Percentiles rank a stretch among this genome's conserved stretches.
Evolutionary conservation across 1,140 invertebrate genomes (phyloP).

Genomic region (Chymomyza costata): DNA sequence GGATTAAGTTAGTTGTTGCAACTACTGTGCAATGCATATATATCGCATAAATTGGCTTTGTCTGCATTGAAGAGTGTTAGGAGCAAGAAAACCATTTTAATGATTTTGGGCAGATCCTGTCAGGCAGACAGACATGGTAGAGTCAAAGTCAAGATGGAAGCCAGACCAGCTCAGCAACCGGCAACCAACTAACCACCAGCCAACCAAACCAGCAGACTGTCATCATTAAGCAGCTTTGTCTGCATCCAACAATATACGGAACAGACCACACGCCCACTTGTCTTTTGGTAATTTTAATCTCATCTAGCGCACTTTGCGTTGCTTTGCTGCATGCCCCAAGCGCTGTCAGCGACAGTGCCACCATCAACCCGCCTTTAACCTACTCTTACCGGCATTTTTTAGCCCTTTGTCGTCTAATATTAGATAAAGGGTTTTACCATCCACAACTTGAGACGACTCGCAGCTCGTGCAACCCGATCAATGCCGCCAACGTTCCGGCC

Average conservation of each 20-base stretch:
- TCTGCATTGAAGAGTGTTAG: not conserved
- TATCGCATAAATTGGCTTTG: conserved; percentile 17
- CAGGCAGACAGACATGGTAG: conserved; percentile 10
- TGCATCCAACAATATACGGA: conserved; percentile 19
- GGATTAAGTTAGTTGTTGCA: no score
- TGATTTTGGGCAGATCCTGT: not conserved
- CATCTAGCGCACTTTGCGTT: conserved; percentile 26
- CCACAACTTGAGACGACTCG: no score
- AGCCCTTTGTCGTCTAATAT: conserved; percentile 43
- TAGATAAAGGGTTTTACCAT: conserved; percentile 25
- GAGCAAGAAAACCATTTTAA: not conserved
- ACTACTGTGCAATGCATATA: no score
- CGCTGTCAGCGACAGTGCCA: conserved; percentile 1
- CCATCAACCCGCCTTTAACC: conserved; percentile 8
- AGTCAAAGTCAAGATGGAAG: conserved; percentile 25
- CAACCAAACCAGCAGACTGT: conserved; percentile 13
- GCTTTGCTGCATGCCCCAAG: not conserved
- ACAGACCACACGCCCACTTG: not conserved
- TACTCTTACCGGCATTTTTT: not conserved
- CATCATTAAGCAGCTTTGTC: conserved; percentile 52
- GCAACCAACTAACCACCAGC: no score
- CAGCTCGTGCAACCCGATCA: no score
- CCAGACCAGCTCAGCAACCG: conserved; percentile 4
- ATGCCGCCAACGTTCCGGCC: conserved; percentile 12
- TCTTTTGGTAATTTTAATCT: conserved; percentile 53